phyloP scores from a whole-genome alignment of 2,888 invertebrate species.

The Aporophyla nigra region DNA sequence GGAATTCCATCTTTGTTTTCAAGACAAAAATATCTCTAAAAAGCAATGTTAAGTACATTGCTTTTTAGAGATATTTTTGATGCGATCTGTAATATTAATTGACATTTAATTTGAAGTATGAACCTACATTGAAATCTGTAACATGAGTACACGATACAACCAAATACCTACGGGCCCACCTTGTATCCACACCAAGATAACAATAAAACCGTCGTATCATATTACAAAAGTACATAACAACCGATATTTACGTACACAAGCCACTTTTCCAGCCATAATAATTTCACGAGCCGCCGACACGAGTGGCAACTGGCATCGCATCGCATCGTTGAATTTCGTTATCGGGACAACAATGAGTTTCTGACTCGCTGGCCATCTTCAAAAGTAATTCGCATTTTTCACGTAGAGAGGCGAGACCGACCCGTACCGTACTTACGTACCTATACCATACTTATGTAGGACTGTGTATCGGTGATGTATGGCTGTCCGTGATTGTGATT shows the following conservation, averaged over 20 bases:
- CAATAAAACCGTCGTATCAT: slow-evolving; percentile 19
- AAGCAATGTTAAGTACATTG: too few species aligned
- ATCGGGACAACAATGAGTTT: slow-evolving; percentile 89
- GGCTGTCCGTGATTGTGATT: slow-evolving; percentile 36
- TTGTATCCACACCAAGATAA: slow-evolving; percentile 7
- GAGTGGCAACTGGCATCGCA: slow-evolving; percentile 76
- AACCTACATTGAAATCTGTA: background rate
- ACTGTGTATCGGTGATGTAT: slow-evolving; percentile 53
- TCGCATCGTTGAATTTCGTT: slow-evolving; percentile 78
- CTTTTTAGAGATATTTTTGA: too few species aligned
- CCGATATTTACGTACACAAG: slow-evolving; percentile 46
- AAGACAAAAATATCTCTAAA: background rate
- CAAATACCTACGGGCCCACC: background rate
- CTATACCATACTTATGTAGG: slow-evolving; percentile 25
- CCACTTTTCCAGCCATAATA: slow-evolving; percentile 84
- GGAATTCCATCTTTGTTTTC: too few species aligned
- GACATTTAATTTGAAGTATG: slow-evolving; percentile 2
- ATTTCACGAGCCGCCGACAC: slow-evolving; percentile 81
- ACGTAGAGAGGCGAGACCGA: slow-evolving; percentile 70
- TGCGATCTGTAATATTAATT: background rate
- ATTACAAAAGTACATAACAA: slow-evolving; percentile 52
- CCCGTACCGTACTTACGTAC: slow-evolving; percentile 51
- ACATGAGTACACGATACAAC: background rate
- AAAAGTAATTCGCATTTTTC: slow-evolving; percentile 87
- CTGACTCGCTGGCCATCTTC: slow-evolving; percentile 87